Evolutionary conservation across 1,140 invertebrate species (phyloP).

Genomic region (Drosophila hydei): DNA sequence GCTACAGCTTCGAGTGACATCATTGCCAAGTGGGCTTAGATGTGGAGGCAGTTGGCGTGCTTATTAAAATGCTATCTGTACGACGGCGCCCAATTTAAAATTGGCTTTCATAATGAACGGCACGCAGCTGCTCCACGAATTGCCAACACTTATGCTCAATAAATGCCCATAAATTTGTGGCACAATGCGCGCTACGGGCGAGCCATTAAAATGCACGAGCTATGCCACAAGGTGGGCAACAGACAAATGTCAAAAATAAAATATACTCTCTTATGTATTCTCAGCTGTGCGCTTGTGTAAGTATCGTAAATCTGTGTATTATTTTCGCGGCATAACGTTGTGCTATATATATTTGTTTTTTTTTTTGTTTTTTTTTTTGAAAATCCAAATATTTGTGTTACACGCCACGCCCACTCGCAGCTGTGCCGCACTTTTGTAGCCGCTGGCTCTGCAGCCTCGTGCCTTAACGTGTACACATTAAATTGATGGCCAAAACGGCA

Average conservation of each 20-base stretch:
- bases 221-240: conserved; percentile 46
- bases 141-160: conserved; percentile 77
- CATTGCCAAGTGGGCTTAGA: conserved; percentile 10
- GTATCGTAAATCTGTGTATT: conserved; percentile 59
- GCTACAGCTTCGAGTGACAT: conserved; percentile 31
- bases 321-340: conserved; percentile 54
- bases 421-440: conserved; percentile 23
- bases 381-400: conserved; percentile 69
- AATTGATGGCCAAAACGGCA: conserved; percentile 54
- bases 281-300: not conserved
- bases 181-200: conserved; percentile 23
- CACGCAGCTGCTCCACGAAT: conserved; percentile 65
- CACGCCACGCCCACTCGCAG: conserved; percentile 23
- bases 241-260: conserved; percentile 65
- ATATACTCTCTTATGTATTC: conserved; percentile 43
- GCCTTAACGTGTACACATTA: conserved; percentile 62
- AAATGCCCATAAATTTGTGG: conserved; percentile 67
- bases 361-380: conserved; percentile 52
- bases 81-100: conserved; percentile 43
- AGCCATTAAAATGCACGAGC: conserved; percentile 67
- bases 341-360: conserved; percentile 46
- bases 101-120: conserved; percentile 32
- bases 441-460: not conserved
- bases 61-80: conserved; percentile 72
- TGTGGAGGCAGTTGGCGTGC: conserved; percentile 24